Evolutionary conservation across 1,140 invertebrate species (phyloP).

Genomic region (Drosophila mauritiana): DNA sequence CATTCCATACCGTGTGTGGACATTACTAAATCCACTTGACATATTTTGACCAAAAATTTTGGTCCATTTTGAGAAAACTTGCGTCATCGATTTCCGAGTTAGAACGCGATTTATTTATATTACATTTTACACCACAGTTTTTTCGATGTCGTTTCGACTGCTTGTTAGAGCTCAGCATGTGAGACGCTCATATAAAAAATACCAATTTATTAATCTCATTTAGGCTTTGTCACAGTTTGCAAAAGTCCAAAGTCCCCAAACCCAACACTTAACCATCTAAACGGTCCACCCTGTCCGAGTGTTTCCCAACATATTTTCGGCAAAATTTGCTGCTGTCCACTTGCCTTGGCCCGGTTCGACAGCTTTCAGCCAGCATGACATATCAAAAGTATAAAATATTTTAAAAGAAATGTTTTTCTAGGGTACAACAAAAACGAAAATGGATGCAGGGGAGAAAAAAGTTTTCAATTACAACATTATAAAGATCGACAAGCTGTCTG

Average conservation of each 20-base stretch:
- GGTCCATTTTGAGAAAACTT: too few relatives aligned
- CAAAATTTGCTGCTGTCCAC: constrained; percentile 53
- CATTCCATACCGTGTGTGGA: too few relatives aligned
- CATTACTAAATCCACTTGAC: too few relatives aligned
- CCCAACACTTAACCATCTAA: constrained; percentile 23
- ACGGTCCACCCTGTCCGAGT: too few relatives aligned
- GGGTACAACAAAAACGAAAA: constrained; percentile 33
- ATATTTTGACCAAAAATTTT: too few relatives aligned
- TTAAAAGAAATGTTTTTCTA: constrained; percentile 76
- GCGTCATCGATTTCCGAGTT: too few relatives aligned
- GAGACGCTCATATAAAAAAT: neutral
- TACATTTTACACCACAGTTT: too few relatives aligned
- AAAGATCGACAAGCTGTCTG: constrained; percentile 84
- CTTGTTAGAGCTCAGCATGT: neutral
- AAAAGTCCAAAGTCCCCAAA: constrained; percentile 9
- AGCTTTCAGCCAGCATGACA: constrained; percentile 77
- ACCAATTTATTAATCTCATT: constrained; percentile 36
- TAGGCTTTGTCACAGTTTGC: constrained; percentile 1
- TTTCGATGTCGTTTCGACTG: too few relatives aligned
- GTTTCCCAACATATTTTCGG: constrained; percentile 24
- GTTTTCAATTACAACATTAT: constrained; percentile 84
- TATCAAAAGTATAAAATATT: constrained; percentile 82
- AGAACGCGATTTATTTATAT: too few relatives aligned
- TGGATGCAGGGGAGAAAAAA: constrained; percentile 48
- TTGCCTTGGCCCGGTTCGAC: constrained; percentile 44